phyloP scores from a whole-genome alignment of 2,888 invertebrate species.

The Cephus spinipes region DNA sequence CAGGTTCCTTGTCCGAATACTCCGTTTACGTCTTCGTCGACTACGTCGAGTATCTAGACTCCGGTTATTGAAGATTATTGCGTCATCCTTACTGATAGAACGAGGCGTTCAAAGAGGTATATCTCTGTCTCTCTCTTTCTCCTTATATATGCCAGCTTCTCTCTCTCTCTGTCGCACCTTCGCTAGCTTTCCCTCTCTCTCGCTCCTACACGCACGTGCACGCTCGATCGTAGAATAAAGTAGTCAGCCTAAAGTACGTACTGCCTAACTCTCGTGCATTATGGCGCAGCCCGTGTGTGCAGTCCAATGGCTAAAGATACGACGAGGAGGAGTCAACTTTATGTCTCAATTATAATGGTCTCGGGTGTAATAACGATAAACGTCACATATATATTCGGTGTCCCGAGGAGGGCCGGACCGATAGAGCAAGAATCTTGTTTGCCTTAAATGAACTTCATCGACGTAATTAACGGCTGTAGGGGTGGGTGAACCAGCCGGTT shows the following conservation, averaged over 20 bases:
- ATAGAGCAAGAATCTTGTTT: constrained; percentile 45
- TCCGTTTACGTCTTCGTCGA: background rate
- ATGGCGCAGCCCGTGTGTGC: background rate
- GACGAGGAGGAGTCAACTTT: constrained; percentile 33
- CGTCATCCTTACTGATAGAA: background rate
- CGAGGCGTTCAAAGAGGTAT: background rate
- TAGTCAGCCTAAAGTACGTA: background rate
- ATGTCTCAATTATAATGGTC: constrained; percentile 57
- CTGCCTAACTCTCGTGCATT: background rate
- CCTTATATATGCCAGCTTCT: too few species aligned
- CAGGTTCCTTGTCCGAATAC: background rate
- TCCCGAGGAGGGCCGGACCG: constrained; percentile 32
- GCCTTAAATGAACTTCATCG: constrained; percentile 49
- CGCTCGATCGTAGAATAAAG: background rate
- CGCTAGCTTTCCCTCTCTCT: background rate
- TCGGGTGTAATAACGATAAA: constrained; percentile 55
- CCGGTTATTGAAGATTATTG: background rate
- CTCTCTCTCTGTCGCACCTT: too few species aligned
- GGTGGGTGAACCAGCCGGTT: constrained; percentile 13
- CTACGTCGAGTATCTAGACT: background rate
- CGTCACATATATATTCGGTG: constrained; percentile 49
- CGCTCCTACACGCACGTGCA: background rate
- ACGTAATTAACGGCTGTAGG: constrained; percentile 47
- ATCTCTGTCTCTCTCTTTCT: too few species aligned
- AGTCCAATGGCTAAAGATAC: background rate